These are phyloP conservation scores for Stegophylla sp. DNA, from an alignment of 2,888 invertebrate genomes.

Conservation along the genomic window DNA sequence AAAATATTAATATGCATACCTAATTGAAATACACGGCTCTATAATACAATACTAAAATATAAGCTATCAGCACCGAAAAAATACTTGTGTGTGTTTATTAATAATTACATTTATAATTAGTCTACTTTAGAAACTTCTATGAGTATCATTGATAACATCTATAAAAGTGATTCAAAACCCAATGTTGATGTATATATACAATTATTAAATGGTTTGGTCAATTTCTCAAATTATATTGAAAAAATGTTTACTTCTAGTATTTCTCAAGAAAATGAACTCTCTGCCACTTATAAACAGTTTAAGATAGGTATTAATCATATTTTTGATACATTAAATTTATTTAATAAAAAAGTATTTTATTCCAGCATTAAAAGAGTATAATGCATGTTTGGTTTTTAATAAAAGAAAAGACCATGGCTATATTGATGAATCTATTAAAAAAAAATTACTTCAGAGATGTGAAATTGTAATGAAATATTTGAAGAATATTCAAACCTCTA, in stretches of 20 bases:
- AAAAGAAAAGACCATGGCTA: not conserved
- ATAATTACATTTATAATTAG: slow-evolving; percentile 33
- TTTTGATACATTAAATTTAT: not conserved
- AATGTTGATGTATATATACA: slow-evolving; percentile 20
- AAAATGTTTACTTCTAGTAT: slow-evolving; percentile 15
- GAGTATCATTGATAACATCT: slow-evolving; percentile 15
- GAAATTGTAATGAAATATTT: slow-evolving; percentile 38
- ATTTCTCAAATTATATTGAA: slow-evolving; percentile 39
- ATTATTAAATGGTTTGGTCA: slow-evolving; percentile 21
- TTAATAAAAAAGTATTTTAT: not conserved
- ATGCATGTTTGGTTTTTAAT: slow-evolving; percentile 42
- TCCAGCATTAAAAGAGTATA: slow-evolving; percentile 40
- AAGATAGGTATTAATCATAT: slow-evolving; percentile 34
- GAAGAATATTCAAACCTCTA: slow-evolving; percentile 31
- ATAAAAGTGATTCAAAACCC: slow-evolving; percentile 27
- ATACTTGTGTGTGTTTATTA: no score
- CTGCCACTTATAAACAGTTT: not conserved
- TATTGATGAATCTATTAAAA: not conserved
- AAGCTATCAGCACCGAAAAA: no score
- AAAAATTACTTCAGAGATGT: slow-evolving; percentile 47
- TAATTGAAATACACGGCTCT: no score
- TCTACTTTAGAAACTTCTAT: slow-evolving; percentile 33
- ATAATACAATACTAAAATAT: no score
- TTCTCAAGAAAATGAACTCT: slow-evolving; percentile 20
- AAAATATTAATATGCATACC: no score